Conservation (phyloP, 2,113 vertebrate species). For the Hemibagrus wyckioides region DNA sequence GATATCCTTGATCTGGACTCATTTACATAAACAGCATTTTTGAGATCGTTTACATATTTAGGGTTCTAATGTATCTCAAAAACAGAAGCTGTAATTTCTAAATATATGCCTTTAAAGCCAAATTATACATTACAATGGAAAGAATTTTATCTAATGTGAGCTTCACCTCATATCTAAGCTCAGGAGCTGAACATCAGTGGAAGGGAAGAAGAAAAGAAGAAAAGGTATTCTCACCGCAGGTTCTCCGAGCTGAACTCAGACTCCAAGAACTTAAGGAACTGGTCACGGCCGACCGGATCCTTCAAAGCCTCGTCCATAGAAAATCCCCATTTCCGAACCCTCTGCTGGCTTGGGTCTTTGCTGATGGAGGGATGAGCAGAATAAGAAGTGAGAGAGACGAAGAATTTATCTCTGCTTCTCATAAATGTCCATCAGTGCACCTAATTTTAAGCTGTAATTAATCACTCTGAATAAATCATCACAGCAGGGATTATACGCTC, state of each 20-base stretch:
- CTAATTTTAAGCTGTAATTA: slow-evolving; percentile 51
- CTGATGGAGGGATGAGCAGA: slow-evolving; percentile 66
- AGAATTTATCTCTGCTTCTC: not conserved
- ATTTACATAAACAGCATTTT: too few relatives aligned
- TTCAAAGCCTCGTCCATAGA: slow-evolving; percentile 93
- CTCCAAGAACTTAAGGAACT: slow-evolving; percentile 96
- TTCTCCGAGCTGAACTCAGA: slow-evolving; percentile 99
- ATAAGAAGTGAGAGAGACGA: not conserved
- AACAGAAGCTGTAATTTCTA: too few relatives aligned
- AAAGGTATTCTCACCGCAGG: slow-evolving; percentile 79
- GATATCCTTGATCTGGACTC: too few relatives aligned
- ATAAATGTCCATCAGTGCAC: slow-evolving; percentile 22
- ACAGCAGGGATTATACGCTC: slow-evolving; percentile 51
- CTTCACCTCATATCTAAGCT: not conserved
- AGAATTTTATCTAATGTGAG: not conserved
- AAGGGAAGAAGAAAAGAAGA: not conserved
- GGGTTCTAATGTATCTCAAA: too few relatives aligned
- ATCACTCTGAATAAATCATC: slow-evolving; percentile 60
- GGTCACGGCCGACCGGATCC: slow-evolving; percentile 90
- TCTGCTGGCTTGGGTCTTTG: slow-evolving; percentile 94
- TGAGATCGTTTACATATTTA: too few relatives aligned
- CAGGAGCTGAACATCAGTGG: not conserved
- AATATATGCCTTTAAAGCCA: not conserved
- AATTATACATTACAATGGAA: not conserved
- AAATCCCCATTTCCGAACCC: slow-evolving; percentile 97